A percentile compares a stretch with the other conserved stretches of the same genome.
These are phyloP conservation scores for Scaptomyza montana DNA, from an alignment of 1,140 invertebrate genomes.

Conservation along the genomic window DNA sequence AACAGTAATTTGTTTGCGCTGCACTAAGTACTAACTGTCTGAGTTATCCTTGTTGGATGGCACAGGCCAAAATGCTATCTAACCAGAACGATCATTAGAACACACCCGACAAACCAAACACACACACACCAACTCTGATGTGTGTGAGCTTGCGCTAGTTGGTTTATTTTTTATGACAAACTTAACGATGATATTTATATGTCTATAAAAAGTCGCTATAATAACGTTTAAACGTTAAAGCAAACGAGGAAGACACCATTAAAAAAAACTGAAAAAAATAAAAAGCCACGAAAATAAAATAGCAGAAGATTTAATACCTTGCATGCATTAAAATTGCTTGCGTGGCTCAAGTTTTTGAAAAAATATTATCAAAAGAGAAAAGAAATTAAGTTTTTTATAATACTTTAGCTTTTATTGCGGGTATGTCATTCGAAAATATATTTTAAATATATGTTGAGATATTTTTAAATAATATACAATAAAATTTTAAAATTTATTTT, in stretches of 20 bases:
- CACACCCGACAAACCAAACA: slow-evolving; percentile 18
- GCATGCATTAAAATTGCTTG: not conserved
- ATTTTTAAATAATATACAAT: too few relatives aligned
- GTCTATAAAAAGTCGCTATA: slow-evolving; percentile 68
- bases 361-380: not conserved
- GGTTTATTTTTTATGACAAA: slow-evolving; percentile 59
- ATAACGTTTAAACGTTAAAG: slow-evolving; percentile 57
- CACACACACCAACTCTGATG: slow-evolving; percentile 3
- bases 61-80: slow-evolving; percentile 42
- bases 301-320: slow-evolving; percentile 2
- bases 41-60: slow-evolving; percentile 43
- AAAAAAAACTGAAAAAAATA: slow-evolving; percentile 45
- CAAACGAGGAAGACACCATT: slow-evolving; percentile 49
- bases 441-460: too few relatives aligned
- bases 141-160: slow-evolving; percentile 19
- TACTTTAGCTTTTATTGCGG: too few relatives aligned
- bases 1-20: slow-evolving; percentile 66
- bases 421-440: too few relatives aligned
- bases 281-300: not conserved
- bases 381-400: not conserved
- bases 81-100: slow-evolving; percentile 54
- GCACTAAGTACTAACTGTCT: slow-evolving; percentile 43
- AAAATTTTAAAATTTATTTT: too few relatives aligned
- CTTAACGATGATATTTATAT: slow-evolving; percentile 71
- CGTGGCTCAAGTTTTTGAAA: not conserved